Evolutionary conservation across 2,797 vertebrate genomes (phyloP), one percentile per base, ranked within the genome.

Genomic region (Merluccius polli): DNA sequence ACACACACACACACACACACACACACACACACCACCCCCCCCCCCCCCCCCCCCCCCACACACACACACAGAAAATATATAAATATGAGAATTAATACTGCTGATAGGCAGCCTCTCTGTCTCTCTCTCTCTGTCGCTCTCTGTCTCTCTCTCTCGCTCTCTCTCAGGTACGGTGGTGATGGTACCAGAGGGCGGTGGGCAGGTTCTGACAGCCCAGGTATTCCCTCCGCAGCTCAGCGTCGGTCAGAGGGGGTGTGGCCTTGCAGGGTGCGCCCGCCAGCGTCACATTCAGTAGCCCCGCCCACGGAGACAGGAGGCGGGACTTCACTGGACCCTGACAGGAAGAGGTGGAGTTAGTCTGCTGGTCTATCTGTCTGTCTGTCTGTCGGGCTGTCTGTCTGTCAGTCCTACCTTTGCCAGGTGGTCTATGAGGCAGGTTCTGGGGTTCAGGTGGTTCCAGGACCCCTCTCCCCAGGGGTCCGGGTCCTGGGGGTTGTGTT

Each of bases 141-240:
- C 48, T 1, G 18, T 52, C 48, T 52, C 48, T 21, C 48, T 21
- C 18, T 67, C 13, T 5, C 65, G 15, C 65, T 15, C 65, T 31
- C 67, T 18, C 11, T 69, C 67, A 69, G 67, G 52, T 63, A 7
- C 10, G 52, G n/a, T 27, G 36, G 36, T 38, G 18, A 1, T 88
- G 92, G 89, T 95, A 90, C 94, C 95, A 95, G 7, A 95, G 89
- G 0, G 93, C 93, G 0, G 94, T 95, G 0, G 94, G 95, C 29
- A 95, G 91, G 82, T 95, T 95, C 86, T 95, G 94, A 83, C 95
- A 95, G 83, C 94, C 94, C 84, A 94, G 93, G 85, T 93, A 95
- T 83, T 94, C 92, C 29, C 90, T 88, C 18, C 86, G 90, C 87
- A 94, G 85, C 79, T 95, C 94, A 0, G 86, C 86, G 1, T 94